Evolutionary conservation across 2,888 invertebrate species (phyloP), one percentile per base, ranked within the genome.

Genomic region (Automeris io): DNA sequence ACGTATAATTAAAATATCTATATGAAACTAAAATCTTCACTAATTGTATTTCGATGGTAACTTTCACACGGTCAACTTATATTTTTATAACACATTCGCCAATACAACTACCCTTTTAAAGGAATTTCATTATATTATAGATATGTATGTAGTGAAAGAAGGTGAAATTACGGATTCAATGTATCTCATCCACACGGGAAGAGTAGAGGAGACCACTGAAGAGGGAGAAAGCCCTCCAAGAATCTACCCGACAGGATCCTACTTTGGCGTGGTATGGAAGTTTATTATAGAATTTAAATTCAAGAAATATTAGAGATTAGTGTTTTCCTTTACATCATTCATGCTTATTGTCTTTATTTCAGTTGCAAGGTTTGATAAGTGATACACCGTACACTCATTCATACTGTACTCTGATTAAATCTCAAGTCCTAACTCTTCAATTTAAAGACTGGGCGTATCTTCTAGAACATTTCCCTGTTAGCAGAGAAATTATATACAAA

Each of bases 121-220:
- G 8, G n/a, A n/a, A 4, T 31, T 31, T 12, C 18, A 18, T 5
- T 21, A 22, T 35, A 34, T 29, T 37, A 3, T 42, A 82, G 81
- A 60, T 2, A 76, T 80, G 72, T 72, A 56, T 49, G 74, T 82
- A 13, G 82, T 81, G 6, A 79, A 77, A 31, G 63, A 78, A 35
- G 55, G 49, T 7, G 80, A 81, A 39, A 75, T 79, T 21, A 81
- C 79, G 0, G 65, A 80, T 39, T 56, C 73, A 1, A 78, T 82
- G 77, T 82, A 79, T 44, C 42, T 82, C 18, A 68, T 82, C n/a
- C 80, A 82, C 43, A 59, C 60, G 1, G 81, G 81, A 0, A 51
- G 61, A 2, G 72, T 82, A 1, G 37, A 53, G 18, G 72, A 77
- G 39, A 49, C 53, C 1, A 42, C 47, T 2, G 61, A 70, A 5